Conservation (phyloP, 2,888 invertebrate species). For the Sarcophaga caerulescens region DNA sequence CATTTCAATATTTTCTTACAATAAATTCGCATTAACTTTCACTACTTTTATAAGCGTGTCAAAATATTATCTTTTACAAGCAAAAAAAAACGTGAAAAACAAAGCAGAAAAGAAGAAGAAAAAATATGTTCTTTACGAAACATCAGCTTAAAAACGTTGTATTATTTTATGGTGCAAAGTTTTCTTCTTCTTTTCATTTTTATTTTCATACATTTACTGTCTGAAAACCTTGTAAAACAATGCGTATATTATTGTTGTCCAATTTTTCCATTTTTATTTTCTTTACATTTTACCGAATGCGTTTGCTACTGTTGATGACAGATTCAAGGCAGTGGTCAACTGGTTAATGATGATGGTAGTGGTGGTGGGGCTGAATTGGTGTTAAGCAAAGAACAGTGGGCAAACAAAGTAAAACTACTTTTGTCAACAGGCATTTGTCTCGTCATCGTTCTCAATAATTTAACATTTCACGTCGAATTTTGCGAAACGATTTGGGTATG, state of each 20-base stretch:
- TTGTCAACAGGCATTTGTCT: not conserved
- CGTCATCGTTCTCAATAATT: no score
- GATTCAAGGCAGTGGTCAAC: slow-evolving; percentile 14
- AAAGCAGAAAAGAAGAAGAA: not conserved
- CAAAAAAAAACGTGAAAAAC: no score
- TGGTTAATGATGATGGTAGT: not conserved
- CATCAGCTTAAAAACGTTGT: slow-evolving; percentile 4
- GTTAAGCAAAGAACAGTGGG: not conserved
- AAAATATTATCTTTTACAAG: slow-evolving; percentile 35
- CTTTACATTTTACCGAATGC: not conserved
- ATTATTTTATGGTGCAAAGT: not conserved
- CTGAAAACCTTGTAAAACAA: not conserved
- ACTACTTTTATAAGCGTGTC: slow-evolving; percentile 27
- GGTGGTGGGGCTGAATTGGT: not conserved
- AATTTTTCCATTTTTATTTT: not conserved
- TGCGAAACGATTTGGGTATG: no score
- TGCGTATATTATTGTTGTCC: not conserved
- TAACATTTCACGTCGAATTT: no score
- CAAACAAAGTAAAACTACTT: not conserved
- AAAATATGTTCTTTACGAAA: not conserved
- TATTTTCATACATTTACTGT: not conserved
- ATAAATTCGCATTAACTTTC: slow-evolving; percentile 32
- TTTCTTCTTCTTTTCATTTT: not conserved
- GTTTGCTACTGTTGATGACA: slow-evolving; percentile 35
- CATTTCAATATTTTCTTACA: slow-evolving; percentile 3